These are phyloP conservation scores for Omphaloscelis lunosa DNA, from an alignment of 2,888 invertebrate genomes.

Conservation along the genomic window DNA sequence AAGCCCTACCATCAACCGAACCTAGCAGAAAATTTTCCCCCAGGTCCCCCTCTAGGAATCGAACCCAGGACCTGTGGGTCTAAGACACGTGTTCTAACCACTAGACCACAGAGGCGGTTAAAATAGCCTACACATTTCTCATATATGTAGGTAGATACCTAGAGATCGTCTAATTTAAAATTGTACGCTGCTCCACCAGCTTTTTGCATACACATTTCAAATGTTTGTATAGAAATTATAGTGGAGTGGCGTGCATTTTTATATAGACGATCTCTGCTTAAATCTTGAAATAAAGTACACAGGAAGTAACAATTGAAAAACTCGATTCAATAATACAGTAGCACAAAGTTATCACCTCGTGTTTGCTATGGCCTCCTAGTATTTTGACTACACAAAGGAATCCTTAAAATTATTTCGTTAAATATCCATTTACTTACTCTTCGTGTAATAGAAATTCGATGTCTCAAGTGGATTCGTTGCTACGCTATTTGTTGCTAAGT, in stretches of 20 bases:
- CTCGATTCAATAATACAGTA: constrained; percentile 3
- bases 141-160: background rate
- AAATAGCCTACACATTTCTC: background rate
- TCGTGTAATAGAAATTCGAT: constrained; percentile 50
- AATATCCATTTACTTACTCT: constrained; percentile 42
- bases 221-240: background rate
- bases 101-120: too few species aligned
- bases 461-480: constrained; percentile 41
- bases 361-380: constrained; percentile 26
- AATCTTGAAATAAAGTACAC: background rate
- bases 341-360: constrained; percentile 2
- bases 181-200: too few species aligned
- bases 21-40: too few species aligned
- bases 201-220: background rate
- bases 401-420: constrained; percentile 44
- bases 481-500: constrained; percentile 35
- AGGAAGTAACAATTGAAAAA: background rate
- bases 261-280: too few species aligned
- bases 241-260: background rate
- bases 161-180: background rate
- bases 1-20: too few species aligned
- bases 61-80: too few species aligned
- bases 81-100: too few species aligned
- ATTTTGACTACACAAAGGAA: constrained; percentile 37
- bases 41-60: too few species aligned